Evolutionary conservation across 2,888 invertebrate genomes (phyloP), one percentile per base, ranked within the genome.

Genomic region (Trilocha varians): DNA sequence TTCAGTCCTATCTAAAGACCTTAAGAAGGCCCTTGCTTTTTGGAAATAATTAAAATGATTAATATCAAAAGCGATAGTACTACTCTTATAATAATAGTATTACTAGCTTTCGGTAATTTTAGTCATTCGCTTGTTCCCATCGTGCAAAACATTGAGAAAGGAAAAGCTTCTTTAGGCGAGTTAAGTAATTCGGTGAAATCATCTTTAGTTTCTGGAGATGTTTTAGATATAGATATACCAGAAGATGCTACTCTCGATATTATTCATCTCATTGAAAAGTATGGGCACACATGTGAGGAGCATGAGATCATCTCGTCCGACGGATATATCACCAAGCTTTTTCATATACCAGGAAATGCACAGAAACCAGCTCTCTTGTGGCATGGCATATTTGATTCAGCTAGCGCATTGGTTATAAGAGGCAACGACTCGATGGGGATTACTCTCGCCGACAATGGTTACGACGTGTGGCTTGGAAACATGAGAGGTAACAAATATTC

Each of bases 401-500:
- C 57, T 0, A 61, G 66, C 39, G 44, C 51, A 3, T 69, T 54
- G 53, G 42, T 69, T 9, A 25, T 62, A 0, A 51, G 62, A 39
- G 63, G 62, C 1, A 44, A 58, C 4, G 32, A n/a, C 0, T 65
- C 65, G 0, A 33, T 66, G 1, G 55, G 48, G 1, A 42, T 53
- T 3, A 40, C 43, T 3, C 53, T 88, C 34, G 78, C 82, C 0
- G 74, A 82, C 35, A 58, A 57, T 8, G 87, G 86, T 1, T 87
- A 79, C 46, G 88, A 88, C 36, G 32, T 51, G 6, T 49, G 49
- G 48, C 6, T 46, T 3, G 43, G 35, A 2, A 50, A 50, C 17
- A 42, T 47, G 36, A 38, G 47, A 14, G 45, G 46, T 3, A 49
- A 49, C 36, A 45, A 45, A 13, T 45, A 49, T 35, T 52, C 45